Evolutionary conservation across 1,140 invertebrate species (phyloP), one percentile per base, ranked within the genome.

Genomic region (Leptinotarsa lineolata): DNA sequence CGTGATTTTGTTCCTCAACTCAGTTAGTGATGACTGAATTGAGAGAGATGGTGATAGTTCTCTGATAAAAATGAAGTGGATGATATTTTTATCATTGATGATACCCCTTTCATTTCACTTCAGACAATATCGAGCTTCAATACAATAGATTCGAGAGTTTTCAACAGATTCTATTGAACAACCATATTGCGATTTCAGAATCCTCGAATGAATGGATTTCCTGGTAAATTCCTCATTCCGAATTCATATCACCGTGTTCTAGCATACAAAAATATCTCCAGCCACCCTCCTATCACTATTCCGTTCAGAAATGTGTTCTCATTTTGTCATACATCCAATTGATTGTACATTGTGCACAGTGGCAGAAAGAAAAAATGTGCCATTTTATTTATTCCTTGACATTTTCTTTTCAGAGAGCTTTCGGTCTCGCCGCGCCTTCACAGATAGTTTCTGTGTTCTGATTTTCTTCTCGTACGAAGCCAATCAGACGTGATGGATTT

Each of bases 271-370:
- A 54, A 54, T 54, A 54, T 15, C 48, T n/a, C 6, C 48, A 3
- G 15, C 15, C 15, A 54, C 48, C 15, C 15, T 15, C 15, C 15
- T 54, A 54, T 54, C 48, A 15, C 48, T 54, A 54, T 54, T 54
- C 48, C 48, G 15, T 6, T 15, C 48, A 54, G 48, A 54, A 54
- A 54, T n/a, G 48, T 54, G 48, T 54, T 54, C 48, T 54, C 48
- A 54, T 54, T 54, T 54, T 54, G 48, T 54, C 48, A 54, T 54
- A 54, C 48, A 54, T 54, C 48, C 48, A 54, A 54, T 54, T 54
- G 48, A 54, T 54, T 54, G 48, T 54, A 54, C 16, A 54, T 54
- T 54, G 48, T 54, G 48, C 48, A 54, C 48, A 54, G 3, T n/a
- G 48, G 15, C 48, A 54, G 48, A 54, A 54, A 18, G 16, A 13